These are phyloP conservation scores for Drosophila watanabei DNA, from an alignment of 1,140 invertebrate genomes.

Conservation along the genomic window DNA sequence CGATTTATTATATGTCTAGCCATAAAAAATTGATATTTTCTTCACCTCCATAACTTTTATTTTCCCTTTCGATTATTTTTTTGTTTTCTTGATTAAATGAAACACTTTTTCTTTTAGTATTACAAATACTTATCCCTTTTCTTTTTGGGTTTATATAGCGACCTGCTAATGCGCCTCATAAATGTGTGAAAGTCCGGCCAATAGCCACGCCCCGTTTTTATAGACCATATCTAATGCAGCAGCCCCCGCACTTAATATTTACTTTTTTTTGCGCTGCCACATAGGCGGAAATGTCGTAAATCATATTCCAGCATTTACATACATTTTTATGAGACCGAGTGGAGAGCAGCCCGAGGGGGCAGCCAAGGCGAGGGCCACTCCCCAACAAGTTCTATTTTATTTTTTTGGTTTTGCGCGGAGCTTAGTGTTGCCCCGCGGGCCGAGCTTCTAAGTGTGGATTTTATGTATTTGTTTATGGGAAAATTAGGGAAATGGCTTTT, in stretches of 20 bases:
- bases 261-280: conserved; percentile 11
- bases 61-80: background rate
- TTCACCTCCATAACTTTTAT: background rate
- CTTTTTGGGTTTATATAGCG: conserved; percentile 37
- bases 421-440: conserved; percentile 40
- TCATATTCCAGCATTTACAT: conserved; percentile 81
- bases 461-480: conserved; percentile 85
- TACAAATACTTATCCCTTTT: conserved; percentile 50
- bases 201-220: conserved; percentile 62
- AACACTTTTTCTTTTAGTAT: background rate
- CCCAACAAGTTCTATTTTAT: conserved; percentile 17
- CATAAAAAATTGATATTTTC: background rate
- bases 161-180: conserved; percentile 74
- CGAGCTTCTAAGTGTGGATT: conserved; percentile 82
- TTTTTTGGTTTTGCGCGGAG: conserved; percentile 15
- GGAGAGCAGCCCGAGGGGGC: conserved; percentile 35
- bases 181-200: conserved; percentile 69
- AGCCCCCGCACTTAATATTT: conserved; percentile 14
- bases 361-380: conserved; percentile 28
- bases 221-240: conserved; percentile 11
- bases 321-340: conserved; percentile 75
- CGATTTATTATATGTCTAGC: background rate
- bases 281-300: conserved; percentile 76
- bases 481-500: conserved; percentile 84
- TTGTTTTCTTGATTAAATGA: background rate